Evolutionary conservation across 2,888 invertebrate species (phyloP).

Genomic region (Aricia artaxerxes): DNA sequence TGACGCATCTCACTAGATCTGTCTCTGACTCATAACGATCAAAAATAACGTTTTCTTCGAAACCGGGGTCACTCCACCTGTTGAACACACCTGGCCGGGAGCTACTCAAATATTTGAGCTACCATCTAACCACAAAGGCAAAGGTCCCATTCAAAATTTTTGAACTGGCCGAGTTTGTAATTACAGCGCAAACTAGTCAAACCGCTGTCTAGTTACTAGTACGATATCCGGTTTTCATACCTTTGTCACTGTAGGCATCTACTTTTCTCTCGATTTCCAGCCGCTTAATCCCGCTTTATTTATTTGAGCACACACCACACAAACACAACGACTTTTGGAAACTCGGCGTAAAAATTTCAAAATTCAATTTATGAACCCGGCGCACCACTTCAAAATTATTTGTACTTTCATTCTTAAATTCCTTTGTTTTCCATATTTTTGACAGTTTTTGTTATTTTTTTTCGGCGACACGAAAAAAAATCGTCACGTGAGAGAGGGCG

Average conservation of each 20-base stretch:
- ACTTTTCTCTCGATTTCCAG: slow-evolving; percentile 54
- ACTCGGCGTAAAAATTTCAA: slow-evolving; percentile 33
- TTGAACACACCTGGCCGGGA: slow-evolving; percentile 12
- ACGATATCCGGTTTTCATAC: slow-evolving; percentile 75
- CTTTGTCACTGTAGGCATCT: slow-evolving; percentile 69
- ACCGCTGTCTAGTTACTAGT: slow-evolving; percentile 57
- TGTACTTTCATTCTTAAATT: slow-evolving; percentile 43
- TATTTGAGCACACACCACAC: slow-evolving; percentile 61
- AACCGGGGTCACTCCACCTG: slow-evolving; percentile 10
- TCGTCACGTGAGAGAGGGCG: slow-evolving; percentile 58
- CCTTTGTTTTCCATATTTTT: slow-evolving; percentile 35
- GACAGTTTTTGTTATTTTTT: slow-evolving; percentile 38
- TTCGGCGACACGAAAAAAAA: slow-evolving; percentile 50
- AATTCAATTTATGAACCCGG: slow-evolving; percentile 28
- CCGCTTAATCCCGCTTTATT: slow-evolving; percentile 46
- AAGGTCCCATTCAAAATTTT: slow-evolving; percentile 18
- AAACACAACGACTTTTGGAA: slow-evolving; percentile 64
- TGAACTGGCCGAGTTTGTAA: slow-evolving; percentile 42
- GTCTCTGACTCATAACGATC: slow-evolving; percentile 20
- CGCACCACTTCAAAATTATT: slow-evolving; percentile 38
- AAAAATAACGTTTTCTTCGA: slow-evolving; percentile 2
- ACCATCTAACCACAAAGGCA: slow-evolving; percentile 16
- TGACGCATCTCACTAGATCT: slow-evolving; percentile 29
- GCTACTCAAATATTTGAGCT: neutral
- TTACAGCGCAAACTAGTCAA: slow-evolving; percentile 65